These are phyloP conservation scores for Orthochromis malagaraziensis DNA, from an alignment of 2,113 vertebrate genomes.

Conservation along the genomic window DNA sequence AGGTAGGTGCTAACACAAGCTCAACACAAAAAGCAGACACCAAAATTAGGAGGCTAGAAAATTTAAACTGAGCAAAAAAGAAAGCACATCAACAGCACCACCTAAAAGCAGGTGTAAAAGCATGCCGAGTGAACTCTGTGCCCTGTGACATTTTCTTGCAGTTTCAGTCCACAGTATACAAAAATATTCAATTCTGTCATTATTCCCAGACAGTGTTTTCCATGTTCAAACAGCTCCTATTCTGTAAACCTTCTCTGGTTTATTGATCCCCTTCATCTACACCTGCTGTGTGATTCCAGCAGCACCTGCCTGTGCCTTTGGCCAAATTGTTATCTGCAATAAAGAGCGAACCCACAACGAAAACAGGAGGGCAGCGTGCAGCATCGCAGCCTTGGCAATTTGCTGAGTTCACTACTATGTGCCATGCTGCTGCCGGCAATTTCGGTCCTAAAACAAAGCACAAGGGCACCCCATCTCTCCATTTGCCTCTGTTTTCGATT, in stretches of 20 bases:
- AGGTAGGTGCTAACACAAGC: background rate
- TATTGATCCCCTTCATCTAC: background rate
- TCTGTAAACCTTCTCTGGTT: background rate
- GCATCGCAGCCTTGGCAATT: slow-evolving; percentile 1
- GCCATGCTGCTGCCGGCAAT: background rate
- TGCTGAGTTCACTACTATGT: slow-evolving; percentile 10
- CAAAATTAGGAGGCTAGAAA: background rate
- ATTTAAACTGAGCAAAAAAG: background rate
- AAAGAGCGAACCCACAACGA: slow-evolving; percentile 28
- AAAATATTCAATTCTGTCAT: background rate
- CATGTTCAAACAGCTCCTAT: background rate
- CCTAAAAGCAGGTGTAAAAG: background rate
- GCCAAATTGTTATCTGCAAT: slow-evolving; percentile 41
- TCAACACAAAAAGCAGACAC: background rate
- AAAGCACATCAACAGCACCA: background rate
- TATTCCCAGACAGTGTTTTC: background rate
- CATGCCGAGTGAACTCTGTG: background rate
- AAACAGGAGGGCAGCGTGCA: slow-evolving; percentile 16
- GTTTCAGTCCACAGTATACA: background rate
- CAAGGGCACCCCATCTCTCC: slow-evolving; percentile 6
- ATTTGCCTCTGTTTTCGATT: background rate
- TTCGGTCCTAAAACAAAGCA: slow-evolving; percentile 13
- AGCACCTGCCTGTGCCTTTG: slow-evolving; percentile 39
- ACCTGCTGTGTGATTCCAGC: slow-evolving; percentile 29
- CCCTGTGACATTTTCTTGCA: background rate